Evolutionary conservation across 2,113 vertebrate genomes (phyloP).

Genomic region (Malurus alboscapulatus): DNA sequence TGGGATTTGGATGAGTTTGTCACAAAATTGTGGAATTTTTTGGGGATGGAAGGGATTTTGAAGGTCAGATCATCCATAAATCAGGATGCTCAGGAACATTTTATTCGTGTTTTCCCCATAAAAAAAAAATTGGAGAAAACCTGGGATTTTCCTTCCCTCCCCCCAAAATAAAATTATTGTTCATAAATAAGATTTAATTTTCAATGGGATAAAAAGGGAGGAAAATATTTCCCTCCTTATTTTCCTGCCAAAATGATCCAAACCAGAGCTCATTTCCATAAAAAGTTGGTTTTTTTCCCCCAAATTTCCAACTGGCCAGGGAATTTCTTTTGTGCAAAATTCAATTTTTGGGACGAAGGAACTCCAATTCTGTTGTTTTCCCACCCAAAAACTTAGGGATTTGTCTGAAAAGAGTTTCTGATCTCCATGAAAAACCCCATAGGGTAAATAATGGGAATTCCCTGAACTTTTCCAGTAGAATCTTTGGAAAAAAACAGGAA

Average conservation of each 20-base stretch:
- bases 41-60: too few species aligned
- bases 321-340: not conserved
- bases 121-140: too few species aligned
- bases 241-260: not conserved
- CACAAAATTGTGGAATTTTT: too few species aligned
- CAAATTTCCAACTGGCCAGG: accelerated
- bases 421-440: not conserved
- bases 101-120: too few species aligned
- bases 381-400: not conserved
- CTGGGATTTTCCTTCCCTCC: too few species aligned
- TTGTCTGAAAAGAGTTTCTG: not conserved
- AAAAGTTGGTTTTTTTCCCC: not conserved
- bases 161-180: not conserved
- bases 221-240: not conserved
- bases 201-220: too few species aligned
- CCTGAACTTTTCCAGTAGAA: not conserved
- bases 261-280: not conserved
- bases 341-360: not conserved
- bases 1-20: too few species aligned
- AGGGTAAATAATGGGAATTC: not conserved
- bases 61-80: too few species aligned
- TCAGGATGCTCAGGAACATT: too few species aligned
- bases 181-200: not conserved
- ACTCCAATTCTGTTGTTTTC: not conserved
- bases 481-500: not conserved